Percentiles rank a stretch among this genome's conserved stretches.
These are phyloP conservation scores for Rostratula benghalensis DNA, from an alignment of 2,113 vertebrate genomes.

Conservation along the genomic window DNA sequence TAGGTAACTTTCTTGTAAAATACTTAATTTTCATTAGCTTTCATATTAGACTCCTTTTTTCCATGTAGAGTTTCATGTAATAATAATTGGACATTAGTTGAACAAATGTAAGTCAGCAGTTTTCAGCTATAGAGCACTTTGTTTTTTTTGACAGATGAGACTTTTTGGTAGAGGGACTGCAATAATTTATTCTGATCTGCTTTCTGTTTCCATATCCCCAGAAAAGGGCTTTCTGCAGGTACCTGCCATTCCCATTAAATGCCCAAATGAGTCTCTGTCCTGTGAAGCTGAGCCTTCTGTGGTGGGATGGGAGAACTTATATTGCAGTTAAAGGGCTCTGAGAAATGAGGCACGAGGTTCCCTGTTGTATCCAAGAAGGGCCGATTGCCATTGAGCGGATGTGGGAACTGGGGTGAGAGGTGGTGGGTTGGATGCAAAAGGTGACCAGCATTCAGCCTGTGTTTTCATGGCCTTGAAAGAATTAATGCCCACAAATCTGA, in stretches of 20 bases:
- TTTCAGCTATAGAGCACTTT: neutral
- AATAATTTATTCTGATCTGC: neutral
- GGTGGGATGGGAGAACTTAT: neutral
- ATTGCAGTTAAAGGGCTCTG: neutral
- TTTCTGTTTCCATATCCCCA: neutral
- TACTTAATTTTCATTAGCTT: constrained; percentile 41
- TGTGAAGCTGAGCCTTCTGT: rapidly evolving
- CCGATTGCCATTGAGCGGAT: neutral
- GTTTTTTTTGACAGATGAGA: neutral
- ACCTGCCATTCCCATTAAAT: rapidly evolving
- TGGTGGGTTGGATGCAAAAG: neutral
- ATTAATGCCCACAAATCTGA: neutral
- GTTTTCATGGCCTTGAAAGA: neutral
- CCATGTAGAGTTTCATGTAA: neutral
- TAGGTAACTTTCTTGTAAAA: constrained; percentile 11
- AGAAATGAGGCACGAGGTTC: neutral
- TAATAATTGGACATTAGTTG: constrained; percentile 18
- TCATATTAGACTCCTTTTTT: neutral
- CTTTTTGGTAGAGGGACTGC: neutral
- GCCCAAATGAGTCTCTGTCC: neutral
- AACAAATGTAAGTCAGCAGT: constrained; percentile 16
- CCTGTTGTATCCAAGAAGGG: rapidly evolving
- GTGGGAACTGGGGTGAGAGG: neutral
- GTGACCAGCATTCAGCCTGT: neutral
- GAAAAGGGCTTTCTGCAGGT: neutral